phyloP scores from a whole-genome alignment of 35 echinoderm and acorn worm species.

The Ptychodera flava region DNA sequence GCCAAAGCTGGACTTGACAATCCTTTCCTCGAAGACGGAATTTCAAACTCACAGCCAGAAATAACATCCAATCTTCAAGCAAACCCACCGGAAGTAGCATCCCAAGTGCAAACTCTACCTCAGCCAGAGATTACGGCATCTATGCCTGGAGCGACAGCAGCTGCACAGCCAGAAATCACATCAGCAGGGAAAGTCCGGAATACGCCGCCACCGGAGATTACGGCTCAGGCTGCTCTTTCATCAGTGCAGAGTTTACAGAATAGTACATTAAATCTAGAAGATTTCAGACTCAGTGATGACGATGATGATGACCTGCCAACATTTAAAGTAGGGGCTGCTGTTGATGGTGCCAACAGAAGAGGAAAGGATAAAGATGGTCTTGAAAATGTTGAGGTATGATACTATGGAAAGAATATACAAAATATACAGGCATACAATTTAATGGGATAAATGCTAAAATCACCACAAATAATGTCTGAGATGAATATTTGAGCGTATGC shows the following conservation, averaged over 20 bases:
- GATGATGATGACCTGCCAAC: background rate
- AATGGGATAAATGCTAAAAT: too few species aligned
- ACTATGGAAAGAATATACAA: too few species aligned
- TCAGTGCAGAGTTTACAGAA: background rate
- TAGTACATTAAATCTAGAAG: background rate
- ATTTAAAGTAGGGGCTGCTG: background rate
- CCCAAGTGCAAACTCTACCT: constrained; percentile 21
- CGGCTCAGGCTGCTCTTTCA: background rate
- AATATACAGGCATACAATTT: too few species aligned
- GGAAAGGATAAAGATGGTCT: too few species aligned
- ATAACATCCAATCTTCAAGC: constrained; percentile 19
- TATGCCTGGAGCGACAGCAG: background rate
- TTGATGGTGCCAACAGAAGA: background rate
- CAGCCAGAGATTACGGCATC: background rate
- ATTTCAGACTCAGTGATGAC: background rate
- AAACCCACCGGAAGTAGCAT: constrained; percentile 42
- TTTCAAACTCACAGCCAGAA: background rate
- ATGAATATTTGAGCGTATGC: too few species aligned
- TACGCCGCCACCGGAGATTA: background rate
- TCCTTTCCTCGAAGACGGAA: constrained; percentile 28
- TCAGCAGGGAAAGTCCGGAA: background rate
- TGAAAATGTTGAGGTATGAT: too few species aligned
- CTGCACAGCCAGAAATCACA: background rate
- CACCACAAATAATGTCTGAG: too few species aligned
- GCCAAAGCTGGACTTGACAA: constrained; percentile 30